Conservation (phyloP, 2,888 invertebrate genomes). For the Perizoma affinitatum region DNA sequence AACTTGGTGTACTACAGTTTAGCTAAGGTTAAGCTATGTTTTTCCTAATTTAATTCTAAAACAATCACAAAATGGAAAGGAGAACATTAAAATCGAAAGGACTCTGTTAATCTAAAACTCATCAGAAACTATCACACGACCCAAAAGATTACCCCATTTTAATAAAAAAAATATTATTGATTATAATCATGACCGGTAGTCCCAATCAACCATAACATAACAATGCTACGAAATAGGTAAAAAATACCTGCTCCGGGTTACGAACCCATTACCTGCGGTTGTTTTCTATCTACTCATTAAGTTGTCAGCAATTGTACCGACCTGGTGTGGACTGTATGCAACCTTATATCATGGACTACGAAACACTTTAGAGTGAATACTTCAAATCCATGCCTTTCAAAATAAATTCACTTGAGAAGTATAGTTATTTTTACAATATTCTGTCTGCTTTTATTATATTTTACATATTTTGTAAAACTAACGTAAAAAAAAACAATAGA, state of each 20-base stretch:
- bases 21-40: too few relatives aligned
- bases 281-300: slow-evolving; percentile 21
- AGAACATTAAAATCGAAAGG: background rate
- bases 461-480: too few relatives aligned
- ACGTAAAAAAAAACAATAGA: too few relatives aligned
- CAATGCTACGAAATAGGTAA: slow-evolving; percentile 15
- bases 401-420: too few relatives aligned
- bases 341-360: too few relatives aligned
- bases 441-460: too few relatives aligned
- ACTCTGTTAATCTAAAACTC: slow-evolving; percentile 8
- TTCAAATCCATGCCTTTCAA: too few relatives aligned
- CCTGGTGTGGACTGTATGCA: too few relatives aligned
- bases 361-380: too few relatives aligned
- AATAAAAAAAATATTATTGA: slow-evolving; percentile 3
- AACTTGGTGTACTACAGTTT: too few relatives aligned
- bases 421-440: too few relatives aligned
- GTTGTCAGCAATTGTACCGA: slow-evolving; percentile 18
- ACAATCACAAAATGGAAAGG: background rate
- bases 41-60: too few relatives aligned
- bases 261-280: slow-evolving; percentile 26
- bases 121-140: slow-evolving; percentile 10
- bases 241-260: slow-evolving; percentile 16
- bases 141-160: slow-evolving; percentile 6
- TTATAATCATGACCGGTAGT: slow-evolving; percentile 22
- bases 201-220: slow-evolving; percentile 22